Percentiles rank a stretch among this genome's conserved stretches.
phyloP scores from a whole-genome alignment of 2,888 invertebrate species.

The Empis stercorea region DNA sequence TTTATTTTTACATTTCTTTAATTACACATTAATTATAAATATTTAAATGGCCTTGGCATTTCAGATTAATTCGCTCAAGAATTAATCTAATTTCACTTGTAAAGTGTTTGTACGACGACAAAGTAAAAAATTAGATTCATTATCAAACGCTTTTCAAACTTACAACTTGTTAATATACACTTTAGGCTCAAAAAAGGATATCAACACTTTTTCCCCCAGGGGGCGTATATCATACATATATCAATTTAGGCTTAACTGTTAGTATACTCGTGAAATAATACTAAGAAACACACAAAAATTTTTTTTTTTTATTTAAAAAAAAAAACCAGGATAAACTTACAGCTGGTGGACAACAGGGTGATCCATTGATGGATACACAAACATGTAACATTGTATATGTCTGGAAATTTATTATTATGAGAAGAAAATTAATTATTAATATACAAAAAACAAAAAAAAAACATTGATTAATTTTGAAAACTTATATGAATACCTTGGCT shows the following conservation, averaged over 20 bases:
- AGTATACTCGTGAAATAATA: not conserved
- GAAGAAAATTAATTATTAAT: not conserved
- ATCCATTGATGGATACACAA: slow-evolving; percentile 72
- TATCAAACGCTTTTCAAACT: no score
- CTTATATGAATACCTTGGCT: slow-evolving; percentile 24
- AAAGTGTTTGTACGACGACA: no score
- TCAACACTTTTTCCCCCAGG: not conserved
- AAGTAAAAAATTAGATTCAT: no score
- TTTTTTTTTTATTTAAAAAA: no score
- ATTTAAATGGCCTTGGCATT: no score
- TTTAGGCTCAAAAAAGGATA: slow-evolving; percentile 5
- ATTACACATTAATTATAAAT: no score
- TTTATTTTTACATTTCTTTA: no score
- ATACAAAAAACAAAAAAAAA: slow-evolving; percentile 1
- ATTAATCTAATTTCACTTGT: no score
- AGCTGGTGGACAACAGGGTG: slow-evolving; percentile 68
- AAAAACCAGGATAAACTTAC: slow-evolving; percentile 55
- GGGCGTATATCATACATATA: no score
- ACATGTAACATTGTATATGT: slow-evolving; percentile 84
- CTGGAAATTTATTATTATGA: slow-evolving; percentile 42
- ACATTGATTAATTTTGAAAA: not conserved
- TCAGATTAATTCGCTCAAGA: no score
- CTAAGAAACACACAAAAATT: not conserved
- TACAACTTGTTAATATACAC: no score
- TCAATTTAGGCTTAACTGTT: no score